These are phyloP conservation scores for Lasioglossum malachurum DNA, from an alignment of 2,888 invertebrate species.

Conservation along the genomic window DNA sequence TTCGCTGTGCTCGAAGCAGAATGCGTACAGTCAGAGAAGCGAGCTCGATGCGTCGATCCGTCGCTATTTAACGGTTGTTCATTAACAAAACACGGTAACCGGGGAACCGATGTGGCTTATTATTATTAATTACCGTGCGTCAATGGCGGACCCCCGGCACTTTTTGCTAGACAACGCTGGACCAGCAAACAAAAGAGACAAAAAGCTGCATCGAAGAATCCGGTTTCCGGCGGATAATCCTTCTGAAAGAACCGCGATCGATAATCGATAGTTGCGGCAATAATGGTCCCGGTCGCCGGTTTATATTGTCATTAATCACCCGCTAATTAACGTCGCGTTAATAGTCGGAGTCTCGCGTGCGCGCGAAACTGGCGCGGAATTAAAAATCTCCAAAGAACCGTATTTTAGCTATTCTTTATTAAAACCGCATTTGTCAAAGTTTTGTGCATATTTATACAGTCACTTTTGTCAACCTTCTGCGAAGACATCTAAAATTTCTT, in stretches of 20 bases:
- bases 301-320: constrained; percentile 26
- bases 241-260: constrained; percentile 4
- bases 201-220: background rate
- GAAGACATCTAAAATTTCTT: no score
- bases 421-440: no score
- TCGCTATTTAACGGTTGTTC: constrained; percentile 31
- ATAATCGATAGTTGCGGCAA: constrained; percentile 1
- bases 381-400: background rate
- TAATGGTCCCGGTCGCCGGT: background rate
- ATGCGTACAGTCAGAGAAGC: background rate
- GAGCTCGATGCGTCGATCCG: background rate
- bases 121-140: constrained; percentile 30
- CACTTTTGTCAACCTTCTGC: no score
- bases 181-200: background rate
- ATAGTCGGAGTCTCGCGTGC: background rate
- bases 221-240: background rate
- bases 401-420: no score
- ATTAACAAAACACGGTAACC: constrained; percentile 7
- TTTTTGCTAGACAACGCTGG: background rate
- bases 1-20: background rate
- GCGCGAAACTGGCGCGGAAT: background rate
- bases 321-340: constrained; percentile 34
- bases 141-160: background rate
- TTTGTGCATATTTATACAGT: no score
- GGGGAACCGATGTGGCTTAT: constrained; percentile 7